Percentiles rank a stretch among this genome's conserved stretches.
These are phyloP conservation scores for Leptosomus discolor DNA, from an alignment of 2,113 vertebrate species.

Conservation along the genomic window DNA sequence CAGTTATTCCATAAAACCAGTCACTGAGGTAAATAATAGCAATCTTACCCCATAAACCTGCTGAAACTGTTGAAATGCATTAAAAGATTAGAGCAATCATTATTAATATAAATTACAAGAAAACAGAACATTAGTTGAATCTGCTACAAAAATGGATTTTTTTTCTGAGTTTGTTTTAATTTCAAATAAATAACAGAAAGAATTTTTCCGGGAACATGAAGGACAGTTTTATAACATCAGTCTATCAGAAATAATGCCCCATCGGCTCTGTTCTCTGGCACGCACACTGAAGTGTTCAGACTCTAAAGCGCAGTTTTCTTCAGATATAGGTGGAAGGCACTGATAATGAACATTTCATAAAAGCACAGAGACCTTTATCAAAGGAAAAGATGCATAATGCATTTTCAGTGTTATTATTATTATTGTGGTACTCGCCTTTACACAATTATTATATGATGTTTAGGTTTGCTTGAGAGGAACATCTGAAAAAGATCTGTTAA, in stretches of 20 bases:
- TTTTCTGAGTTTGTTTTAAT: constrained; percentile 21
- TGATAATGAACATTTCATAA: constrained; percentile 39
- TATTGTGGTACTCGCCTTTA: constrained; percentile 34
- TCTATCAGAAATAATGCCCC: neutral
- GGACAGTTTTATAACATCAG: constrained; percentile 20
- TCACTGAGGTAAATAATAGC: constrained; percentile 63
- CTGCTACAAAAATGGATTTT: neutral
- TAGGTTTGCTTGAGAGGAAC: constrained; percentile 55
- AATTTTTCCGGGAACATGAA: neutral
- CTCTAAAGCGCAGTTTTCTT: neutral
- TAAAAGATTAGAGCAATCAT: constrained; percentile 59
- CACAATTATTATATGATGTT: constrained; percentile 65
- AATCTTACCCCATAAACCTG: constrained; percentile 65
- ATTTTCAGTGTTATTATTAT: neutral
- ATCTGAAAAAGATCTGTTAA: constrained; percentile 57
- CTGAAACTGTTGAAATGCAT: constrained; percentile 65
- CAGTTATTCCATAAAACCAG: constrained; percentile 59
- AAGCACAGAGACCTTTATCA: neutral
- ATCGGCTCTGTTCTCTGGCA: neutral
- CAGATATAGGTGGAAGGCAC: neutral
- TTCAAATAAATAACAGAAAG: constrained; percentile 40
- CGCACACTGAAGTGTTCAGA: neutral
- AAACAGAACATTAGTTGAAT: constrained; percentile 41
- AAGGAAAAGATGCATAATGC: constrained; percentile 6
- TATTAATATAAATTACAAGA: constrained; percentile 44